Conservation (phyloP, 2,113 vertebrate species). For the Vulpes ferrilata region DNA sequence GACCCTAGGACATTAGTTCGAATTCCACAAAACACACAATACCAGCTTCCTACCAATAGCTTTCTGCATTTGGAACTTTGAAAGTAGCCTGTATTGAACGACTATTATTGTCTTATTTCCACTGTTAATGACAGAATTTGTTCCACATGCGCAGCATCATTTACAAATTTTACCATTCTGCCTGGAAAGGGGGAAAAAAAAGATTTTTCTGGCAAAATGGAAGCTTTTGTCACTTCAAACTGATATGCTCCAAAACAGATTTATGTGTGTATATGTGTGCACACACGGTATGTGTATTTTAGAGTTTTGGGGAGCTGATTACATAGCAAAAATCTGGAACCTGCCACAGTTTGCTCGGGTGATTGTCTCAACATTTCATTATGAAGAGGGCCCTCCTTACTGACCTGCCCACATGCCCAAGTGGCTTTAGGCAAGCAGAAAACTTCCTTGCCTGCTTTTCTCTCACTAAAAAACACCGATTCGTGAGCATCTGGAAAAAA, state of each 20-base stretch:
- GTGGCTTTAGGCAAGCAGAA: neutral
- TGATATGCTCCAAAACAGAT: constrained; percentile 5
- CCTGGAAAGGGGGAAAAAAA: constrained; percentile 8
- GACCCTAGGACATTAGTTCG: constrained; percentile 78
- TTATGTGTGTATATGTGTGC: neutral
- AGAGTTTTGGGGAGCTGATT: neutral
- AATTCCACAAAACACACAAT: constrained; percentile 80
- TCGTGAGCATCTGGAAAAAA: constrained; percentile 26
- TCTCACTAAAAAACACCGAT: neutral
- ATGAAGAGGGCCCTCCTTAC: neutral
- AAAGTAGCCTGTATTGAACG: neutral
- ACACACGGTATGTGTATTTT: no score
- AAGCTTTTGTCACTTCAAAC: constrained; percentile 2
- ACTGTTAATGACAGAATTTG: constrained; percentile 54
- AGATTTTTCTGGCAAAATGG: neutral
- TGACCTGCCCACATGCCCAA: neutral
- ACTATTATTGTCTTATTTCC: neutral
- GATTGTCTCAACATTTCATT: neutral
- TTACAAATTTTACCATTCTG: constrained; percentile 52
- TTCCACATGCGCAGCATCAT: constrained; percentile 53
- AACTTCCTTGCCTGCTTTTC: neutral
- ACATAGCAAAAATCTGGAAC: constrained; percentile 1
- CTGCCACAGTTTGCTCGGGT: neutral
- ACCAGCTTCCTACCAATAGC: constrained; percentile 63
- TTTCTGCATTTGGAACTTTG: constrained; percentile 56